phyloP scores from a whole-genome alignment of 2,888 invertebrate species.

The Lycaena phlaeas region DNA sequence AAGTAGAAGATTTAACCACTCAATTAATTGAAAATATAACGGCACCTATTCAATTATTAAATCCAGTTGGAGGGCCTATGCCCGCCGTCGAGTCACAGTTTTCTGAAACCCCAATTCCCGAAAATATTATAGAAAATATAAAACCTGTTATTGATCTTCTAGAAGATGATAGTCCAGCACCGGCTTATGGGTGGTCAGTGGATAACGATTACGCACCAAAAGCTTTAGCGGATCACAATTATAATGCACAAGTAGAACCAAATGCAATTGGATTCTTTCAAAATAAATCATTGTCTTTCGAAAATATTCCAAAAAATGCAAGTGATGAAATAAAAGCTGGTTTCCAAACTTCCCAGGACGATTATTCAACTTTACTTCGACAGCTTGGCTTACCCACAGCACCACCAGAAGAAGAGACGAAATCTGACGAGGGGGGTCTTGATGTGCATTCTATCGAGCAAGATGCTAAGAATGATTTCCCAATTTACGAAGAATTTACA shows the following conservation, averaged over 20 bases:
- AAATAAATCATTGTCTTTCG: conserved; percentile 36
- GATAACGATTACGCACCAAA: conserved; percentile 17
- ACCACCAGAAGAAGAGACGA: conserved; percentile 47
- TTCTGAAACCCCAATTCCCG: conserved; percentile 34
- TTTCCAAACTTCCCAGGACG: conserved; percentile 38
- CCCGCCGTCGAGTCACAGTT: conserved; percentile 23
- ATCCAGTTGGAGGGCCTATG: conserved; percentile 45
- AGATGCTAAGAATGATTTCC: conserved; percentile 59
- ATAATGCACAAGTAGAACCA: conserved; percentile 29
- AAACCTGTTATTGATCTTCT: conserved; percentile 42
- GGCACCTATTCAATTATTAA: conserved; percentile 49
- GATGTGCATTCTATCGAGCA: conserved; percentile 60
- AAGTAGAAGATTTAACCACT: conserved; percentile 40
- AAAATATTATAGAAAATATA: conserved; percentile 50
- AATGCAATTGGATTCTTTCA: conserved; percentile 35
- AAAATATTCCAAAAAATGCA: conserved; percentile 40
- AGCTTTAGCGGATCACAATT: conserved; percentile 27
- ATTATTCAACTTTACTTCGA: conserved; percentile 27
- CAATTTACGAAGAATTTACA: conserved; percentile 49
- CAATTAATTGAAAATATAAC: conserved; percentile 58
- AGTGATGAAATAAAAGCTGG: conserved; percentile 53
- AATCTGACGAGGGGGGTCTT: conserved; percentile 49
- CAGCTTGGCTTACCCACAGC: conserved; percentile 44
- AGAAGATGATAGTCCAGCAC: conserved; percentile 25
- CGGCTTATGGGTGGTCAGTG: conserved; percentile 38